phyloP scores from a whole-genome alignment of 2,797 vertebrate species.

The Karalla daura region DNA sequence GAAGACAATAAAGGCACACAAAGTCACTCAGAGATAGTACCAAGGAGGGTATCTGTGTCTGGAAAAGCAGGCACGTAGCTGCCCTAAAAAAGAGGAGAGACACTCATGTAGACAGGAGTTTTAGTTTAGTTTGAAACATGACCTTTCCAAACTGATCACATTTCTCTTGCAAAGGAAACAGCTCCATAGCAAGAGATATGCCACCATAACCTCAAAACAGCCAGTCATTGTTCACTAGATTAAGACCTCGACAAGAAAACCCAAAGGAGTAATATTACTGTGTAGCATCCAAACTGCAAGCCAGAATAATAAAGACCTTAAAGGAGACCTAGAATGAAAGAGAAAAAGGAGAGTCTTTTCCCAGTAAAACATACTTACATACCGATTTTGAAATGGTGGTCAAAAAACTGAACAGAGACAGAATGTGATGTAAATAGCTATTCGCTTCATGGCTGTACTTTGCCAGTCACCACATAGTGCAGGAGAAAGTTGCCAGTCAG shows the following conservation, averaged over 20 bases:
- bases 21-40: background rate
- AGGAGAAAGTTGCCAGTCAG: too few relatives aligned
- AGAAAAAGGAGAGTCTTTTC: too few relatives aligned
- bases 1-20: slow-evolving; percentile 9
- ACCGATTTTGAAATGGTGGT: too few relatives aligned
- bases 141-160: slow-evolving; percentile 35
- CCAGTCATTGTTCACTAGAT: slow-evolving; percentile 44
- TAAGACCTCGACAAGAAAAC: slow-evolving; percentile 11
- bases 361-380: too few relatives aligned
- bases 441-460: too few relatives aligned
- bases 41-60: background rate
- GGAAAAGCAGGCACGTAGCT: background rate
- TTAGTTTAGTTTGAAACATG: slow-evolving; percentile 49
- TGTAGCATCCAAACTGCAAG: background rate
- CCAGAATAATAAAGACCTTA: too few relatives aligned
- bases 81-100: slow-evolving; percentile 11
- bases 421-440: too few relatives aligned
- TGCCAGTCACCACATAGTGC: too few relatives aligned
- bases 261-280: background rate
- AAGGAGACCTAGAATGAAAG: too few relatives aligned
- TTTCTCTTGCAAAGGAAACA: slow-evolving; percentile 45
- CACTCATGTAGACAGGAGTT: background rate
- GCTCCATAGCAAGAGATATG: slow-evolving; percentile 39
- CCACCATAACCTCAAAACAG: slow-evolving; percentile 34
- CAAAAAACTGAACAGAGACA: too few relatives aligned